Evolutionary conservation across 2,797 vertebrate species (phyloP).

Genomic region (Orestias chungarensis): DNA sequence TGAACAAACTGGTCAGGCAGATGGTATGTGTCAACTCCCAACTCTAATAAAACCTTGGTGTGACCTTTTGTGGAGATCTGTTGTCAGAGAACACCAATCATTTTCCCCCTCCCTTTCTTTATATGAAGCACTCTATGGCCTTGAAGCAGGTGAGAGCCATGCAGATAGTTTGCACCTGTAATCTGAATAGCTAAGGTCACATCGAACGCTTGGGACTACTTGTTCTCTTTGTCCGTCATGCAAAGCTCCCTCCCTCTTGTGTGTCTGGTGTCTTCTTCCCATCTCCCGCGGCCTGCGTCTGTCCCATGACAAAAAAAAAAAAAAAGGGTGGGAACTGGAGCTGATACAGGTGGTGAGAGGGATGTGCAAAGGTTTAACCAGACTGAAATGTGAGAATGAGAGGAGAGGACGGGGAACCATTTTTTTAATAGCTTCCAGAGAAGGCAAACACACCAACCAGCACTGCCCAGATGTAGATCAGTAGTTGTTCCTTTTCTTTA

Average conservation of each 20-base stretch:
- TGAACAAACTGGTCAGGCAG: no score
- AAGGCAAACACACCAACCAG: conserved; percentile 67
- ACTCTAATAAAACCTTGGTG: no score
- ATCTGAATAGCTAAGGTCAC: conserved; percentile 60
- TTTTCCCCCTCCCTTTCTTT: conserved; percentile 39
- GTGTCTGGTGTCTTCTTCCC: conserved; percentile 49
- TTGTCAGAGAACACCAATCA: no score
- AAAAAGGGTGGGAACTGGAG: conserved; percentile 61
- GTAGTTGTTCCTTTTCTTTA: conserved; percentile 47
- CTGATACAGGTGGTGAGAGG: conserved; percentile 68
- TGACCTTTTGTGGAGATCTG: no score
- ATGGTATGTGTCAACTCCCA: no score
- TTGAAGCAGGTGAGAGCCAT: conserved; percentile 46
- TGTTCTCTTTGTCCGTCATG: conserved; percentile 46
- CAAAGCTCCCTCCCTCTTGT: conserved; percentile 23
- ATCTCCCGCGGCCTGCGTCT: conserved; percentile 35
- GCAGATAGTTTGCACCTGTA: conserved; percentile 54
- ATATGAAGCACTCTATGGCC: conserved; percentile 35
- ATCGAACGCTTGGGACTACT: conserved; percentile 46
- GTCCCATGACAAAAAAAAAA: conserved; percentile 27
- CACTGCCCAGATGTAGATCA: conserved; percentile 63
- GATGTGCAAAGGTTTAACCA: conserved; percentile 53
- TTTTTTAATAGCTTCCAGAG: conserved; percentile 74
- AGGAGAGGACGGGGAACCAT: conserved; percentile 45
- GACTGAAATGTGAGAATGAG: conserved; percentile 58